These are phyloP conservation scores for Coregonus sp. DNA, from an alignment of 2,797 vertebrate genomes.

Conservation along the genomic window DNA sequence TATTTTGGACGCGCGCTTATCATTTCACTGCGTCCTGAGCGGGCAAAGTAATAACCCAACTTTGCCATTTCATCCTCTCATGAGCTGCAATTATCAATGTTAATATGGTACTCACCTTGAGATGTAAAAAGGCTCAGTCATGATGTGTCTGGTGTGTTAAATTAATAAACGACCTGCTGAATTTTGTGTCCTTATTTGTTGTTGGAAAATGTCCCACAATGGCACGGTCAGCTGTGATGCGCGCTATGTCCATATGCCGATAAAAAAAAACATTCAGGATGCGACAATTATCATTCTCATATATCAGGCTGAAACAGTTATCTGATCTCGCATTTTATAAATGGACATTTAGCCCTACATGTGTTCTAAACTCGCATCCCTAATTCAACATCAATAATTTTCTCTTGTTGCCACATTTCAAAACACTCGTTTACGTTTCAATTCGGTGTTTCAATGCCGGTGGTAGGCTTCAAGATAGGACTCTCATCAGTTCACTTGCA, in stretches of 20 bases:
- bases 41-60: conserved; percentile 53
- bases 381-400: conserved; percentile 52
- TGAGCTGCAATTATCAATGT: background rate
- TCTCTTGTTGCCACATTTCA: conserved; percentile 14
- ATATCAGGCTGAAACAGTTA: conserved; percentile 40
- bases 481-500: conserved; percentile 74
- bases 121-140: conserved; percentile 53
- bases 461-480: conserved; percentile 48
- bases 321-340: conserved; percentile 28
- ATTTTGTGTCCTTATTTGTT: conserved; percentile 17
- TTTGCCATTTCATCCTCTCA: conserved; percentile 27
- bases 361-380: conserved; percentile 52
- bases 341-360: conserved; percentile 42
- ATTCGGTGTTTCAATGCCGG: conserved; percentile 24
- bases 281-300: background rate
- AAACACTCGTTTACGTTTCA: background rate
- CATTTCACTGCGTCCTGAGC: background rate
- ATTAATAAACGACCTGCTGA: background rate
- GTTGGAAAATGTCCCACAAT: conserved; percentile 7
- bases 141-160: conserved; percentile 27
- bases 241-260: background rate
- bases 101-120: conserved; percentile 64
- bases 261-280: background rate
- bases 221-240: conserved; percentile 2
- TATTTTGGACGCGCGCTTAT: background rate